These are phyloP conservation scores for Bucorvus abyssinicus DNA, from an alignment of 2,797 vertebrate species.

Conservation along the genomic window DNA sequence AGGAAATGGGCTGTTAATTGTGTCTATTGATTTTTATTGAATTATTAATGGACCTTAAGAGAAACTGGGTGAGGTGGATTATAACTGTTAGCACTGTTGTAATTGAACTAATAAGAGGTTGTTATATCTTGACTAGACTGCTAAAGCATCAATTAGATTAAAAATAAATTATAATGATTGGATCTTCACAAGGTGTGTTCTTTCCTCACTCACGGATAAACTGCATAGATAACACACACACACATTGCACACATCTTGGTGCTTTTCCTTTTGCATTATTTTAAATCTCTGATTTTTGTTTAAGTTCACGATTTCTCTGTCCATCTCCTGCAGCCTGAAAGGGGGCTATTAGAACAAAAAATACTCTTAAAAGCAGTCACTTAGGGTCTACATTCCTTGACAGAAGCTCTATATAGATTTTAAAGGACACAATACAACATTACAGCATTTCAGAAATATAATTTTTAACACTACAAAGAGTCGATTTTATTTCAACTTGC, in stretches of 20 bases:
- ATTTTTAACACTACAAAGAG: slow-evolving; percentile 39
- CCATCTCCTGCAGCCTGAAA: not conserved
- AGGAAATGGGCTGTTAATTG: not conserved
- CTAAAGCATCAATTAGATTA: not conserved
- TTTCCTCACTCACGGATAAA: not conserved
- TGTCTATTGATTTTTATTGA: not conserved
- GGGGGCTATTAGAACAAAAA: not conserved
- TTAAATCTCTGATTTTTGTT: not conserved
- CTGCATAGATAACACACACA: not conserved
- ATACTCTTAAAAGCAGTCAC: not conserved
- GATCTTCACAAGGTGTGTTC: not conserved
- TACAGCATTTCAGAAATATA: not conserved
- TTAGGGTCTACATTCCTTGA: not conserved
- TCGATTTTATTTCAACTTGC: slow-evolving; percentile 43
- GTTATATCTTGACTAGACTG: not conserved
- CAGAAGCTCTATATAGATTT: not conserved
- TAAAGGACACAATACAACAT: not conserved
- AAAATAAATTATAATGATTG: not conserved
- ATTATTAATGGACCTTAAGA: not conserved
- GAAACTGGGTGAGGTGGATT: not conserved
- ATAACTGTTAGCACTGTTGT: not conserved
- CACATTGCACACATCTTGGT: not conserved
- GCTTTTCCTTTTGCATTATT: not conserved
- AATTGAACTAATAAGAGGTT: not conserved
- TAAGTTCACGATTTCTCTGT: not conserved